Conservation (phyloP, 1,140 invertebrate genomes). For the Pachyrhynchus sulphureomaculatus region DNA sequence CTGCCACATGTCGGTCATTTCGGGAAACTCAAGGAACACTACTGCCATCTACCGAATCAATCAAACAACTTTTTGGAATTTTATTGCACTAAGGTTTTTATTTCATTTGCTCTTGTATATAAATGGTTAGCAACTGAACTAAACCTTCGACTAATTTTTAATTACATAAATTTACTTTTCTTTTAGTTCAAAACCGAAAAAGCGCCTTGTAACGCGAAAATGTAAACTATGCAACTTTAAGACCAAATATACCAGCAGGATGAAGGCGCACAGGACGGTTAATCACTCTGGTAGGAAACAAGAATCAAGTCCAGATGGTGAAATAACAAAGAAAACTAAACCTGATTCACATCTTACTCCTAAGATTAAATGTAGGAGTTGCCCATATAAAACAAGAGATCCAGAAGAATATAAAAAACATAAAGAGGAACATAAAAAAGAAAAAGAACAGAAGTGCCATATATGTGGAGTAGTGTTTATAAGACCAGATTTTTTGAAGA, state of each 20-base stretch:
- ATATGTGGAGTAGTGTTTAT: background rate
- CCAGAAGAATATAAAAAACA: background rate
- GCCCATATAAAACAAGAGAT: background rate
- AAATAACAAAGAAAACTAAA: too few relatives aligned
- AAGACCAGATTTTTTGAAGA: constrained; percentile 8
- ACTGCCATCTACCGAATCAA: too few relatives aligned
- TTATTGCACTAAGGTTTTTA: too few relatives aligned
- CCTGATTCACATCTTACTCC: background rate
- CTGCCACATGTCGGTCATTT: too few relatives aligned
- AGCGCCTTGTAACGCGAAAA: background rate
- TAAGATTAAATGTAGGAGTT: background rate
- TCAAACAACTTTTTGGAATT: too few relatives aligned
- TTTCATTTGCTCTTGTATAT: too few relatives aligned
- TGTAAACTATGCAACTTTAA: constrained; percentile 19
- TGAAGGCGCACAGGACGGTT: constrained; percentile 13
- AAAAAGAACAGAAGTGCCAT: background rate
- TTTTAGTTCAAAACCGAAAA: background rate
- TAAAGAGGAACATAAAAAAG: constrained; percentile 7
- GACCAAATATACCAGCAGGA: constrained; percentile 17
- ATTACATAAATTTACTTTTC: too few relatives aligned
- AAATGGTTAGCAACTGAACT: too few relatives aligned
- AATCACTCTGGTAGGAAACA: background rate
- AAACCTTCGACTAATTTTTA: too few relatives aligned
- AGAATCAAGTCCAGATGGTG: background rate
- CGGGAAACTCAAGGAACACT: too few relatives aligned